Evolutionary conservation across 2,113 vertebrate species (phyloP).

Genomic region (Anhinga anhinga): DNA sequence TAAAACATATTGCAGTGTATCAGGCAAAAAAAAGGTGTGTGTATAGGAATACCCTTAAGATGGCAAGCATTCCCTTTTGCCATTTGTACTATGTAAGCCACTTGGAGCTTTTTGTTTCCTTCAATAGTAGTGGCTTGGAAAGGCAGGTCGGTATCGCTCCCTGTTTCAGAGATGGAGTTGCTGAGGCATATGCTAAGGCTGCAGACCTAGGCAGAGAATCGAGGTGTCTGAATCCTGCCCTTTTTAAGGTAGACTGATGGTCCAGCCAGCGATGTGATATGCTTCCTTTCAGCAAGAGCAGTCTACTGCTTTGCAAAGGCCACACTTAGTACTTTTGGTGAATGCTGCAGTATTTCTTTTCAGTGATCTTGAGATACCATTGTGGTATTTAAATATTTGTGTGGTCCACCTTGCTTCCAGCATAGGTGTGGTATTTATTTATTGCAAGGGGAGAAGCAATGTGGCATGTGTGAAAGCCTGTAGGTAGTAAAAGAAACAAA

Average conservation of each 20-base stretch:
- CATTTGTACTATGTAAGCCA: not conserved
- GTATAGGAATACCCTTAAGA: not conserved
- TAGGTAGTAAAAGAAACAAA: not conserved
- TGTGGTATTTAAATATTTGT: not conserved
- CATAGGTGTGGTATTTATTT: not conserved
- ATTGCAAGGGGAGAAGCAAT: not conserved
- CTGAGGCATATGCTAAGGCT: not conserved
- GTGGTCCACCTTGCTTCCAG: not conserved
- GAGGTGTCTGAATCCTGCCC: not conserved
- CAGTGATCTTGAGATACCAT: not conserved
- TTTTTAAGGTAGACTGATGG: not conserved
- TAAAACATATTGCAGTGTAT: not conserved
- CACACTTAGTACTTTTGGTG: accelerated
- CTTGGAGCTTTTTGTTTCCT: not conserved
- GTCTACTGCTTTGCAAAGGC: not conserved
- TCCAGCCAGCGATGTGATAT: not conserved
- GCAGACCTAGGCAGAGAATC: not conserved
- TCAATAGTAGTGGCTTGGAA: not conserved
- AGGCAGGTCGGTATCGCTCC: not conserved
- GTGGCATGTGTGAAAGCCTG: not conserved
- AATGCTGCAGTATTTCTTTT: not conserved
- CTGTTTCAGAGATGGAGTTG: not conserved
- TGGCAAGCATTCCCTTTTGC: not conserved
- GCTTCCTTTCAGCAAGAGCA: not conserved
- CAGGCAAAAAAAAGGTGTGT: not conserved